phyloP scores from a whole-genome alignment of 2,797 vertebrate genomes.

The Telmatherina bonti region DNA sequence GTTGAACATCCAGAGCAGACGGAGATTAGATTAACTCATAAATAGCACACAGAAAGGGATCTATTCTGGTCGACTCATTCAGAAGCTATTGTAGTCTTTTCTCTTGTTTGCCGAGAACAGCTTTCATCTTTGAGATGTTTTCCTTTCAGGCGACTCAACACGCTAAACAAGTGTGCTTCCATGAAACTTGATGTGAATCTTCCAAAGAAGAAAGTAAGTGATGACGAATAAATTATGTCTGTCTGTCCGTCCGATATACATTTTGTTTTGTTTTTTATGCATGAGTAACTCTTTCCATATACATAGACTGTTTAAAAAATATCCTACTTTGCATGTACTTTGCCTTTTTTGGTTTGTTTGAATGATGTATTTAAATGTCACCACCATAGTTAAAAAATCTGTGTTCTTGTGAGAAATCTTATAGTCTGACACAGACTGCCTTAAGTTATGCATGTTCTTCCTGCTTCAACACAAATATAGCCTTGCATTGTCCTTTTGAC shows the following conservation, averaged over 20 bases:
- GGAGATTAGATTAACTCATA: slow-evolving; percentile 48
- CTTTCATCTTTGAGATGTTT: slow-evolving; percentile 61
- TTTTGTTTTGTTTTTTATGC: slow-evolving; percentile 3
- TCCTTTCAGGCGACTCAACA: slow-evolving; percentile 92
- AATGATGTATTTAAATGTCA: background rate
- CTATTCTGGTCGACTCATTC: slow-evolving; percentile 37
- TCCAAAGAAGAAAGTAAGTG: slow-evolving; percentile 96
- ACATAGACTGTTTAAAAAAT: background rate
- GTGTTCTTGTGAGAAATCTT: background rate
- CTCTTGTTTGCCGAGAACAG: slow-evolving; percentile 19
- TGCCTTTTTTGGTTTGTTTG: background rate
- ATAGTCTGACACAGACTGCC: slow-evolving; percentile 35
- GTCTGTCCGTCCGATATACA: slow-evolving; percentile 75
- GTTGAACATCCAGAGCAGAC: slow-evolving; percentile 36
- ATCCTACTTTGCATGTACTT: background rate
- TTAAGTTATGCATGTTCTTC: background rate
- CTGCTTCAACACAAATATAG: slow-evolving; percentile 28
- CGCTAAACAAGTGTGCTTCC: slow-evolving; percentile 98
- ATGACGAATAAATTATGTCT: background rate
- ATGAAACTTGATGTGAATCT: slow-evolving; percentile 99
- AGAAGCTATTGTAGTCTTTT: slow-evolving; percentile 26
- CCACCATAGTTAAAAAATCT: background rate
- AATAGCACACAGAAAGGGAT: slow-evolving; percentile 36
- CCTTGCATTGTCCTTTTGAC: slow-evolving; percentile 34
- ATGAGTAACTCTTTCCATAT: background rate